Base-by-base conservation (phyloP, 53 echinoderm and acorn worm species). In the Mesocentrotus franciscanus region DNA sequence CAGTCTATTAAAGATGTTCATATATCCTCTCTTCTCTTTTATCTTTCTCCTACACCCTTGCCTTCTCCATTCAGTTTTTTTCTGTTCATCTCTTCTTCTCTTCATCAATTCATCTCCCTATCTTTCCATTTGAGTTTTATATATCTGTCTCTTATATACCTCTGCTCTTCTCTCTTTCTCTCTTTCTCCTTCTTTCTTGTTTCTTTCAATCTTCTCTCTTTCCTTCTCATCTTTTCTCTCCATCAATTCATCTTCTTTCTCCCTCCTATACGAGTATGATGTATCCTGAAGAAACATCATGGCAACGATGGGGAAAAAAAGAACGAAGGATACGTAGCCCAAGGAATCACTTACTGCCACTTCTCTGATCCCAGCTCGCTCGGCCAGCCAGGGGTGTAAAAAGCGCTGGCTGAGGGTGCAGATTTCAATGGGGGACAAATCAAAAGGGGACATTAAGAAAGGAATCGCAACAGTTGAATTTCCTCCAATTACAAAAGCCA, bases 401-500 rank as follows among this genome's bases (percentile, higher is more conserved):
- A 27, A 68, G 34, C 32, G 92, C 26, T 92, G 70, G 92, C 60
- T 36, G 92, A 62, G 39, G 62, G 39, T 66, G 68, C 32, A 39
- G 62, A 90, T 90, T 90, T 60, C 90, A 92, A 92, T 35, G 18
- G 93, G 56, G 76, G 58, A 93, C 57, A 75, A 74, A 36, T 56
- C 56, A 72, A 26, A 93, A 59, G 76, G 62, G 60, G 30, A 93
- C 56, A 93, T 42, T 4, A 93, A 93, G 93, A 93, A 93, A 74
- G 74, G 62, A 79, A 79, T 94, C 39, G 58, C 81, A 94, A 94
- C 94, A 94, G 94, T 94, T 84, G 94, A 83, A 94, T 83, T 94
- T 94, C 94, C 94, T 94, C 94, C 94, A 94, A 79, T 94, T 94
- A 94, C 94, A 83, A 83, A 94, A 94, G 94, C 94, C 94, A 94